Evolutionary conservation across 2,888 invertebrate species (phyloP).

Genomic region (Pilophorus perplexus): DNA sequence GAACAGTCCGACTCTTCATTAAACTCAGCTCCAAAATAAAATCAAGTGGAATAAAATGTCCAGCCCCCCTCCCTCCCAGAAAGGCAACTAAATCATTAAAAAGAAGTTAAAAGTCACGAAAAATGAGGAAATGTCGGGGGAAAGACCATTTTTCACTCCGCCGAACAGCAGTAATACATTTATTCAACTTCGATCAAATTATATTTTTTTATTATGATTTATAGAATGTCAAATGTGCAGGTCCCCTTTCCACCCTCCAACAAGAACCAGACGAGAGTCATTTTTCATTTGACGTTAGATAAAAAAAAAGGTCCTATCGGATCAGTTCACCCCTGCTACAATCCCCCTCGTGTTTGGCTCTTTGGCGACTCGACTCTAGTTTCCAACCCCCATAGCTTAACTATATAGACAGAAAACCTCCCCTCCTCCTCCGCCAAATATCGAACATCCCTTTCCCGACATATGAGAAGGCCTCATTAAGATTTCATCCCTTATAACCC

Average conservation of each 20-base stretch:
- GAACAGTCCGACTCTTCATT: too few relatives aligned
- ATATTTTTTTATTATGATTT: constrained; percentile 39
- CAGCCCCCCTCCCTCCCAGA: too few relatives aligned
- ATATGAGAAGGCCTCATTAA: constrained; percentile 31
- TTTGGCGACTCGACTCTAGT: too few relatives aligned
- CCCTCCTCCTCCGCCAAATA: background rate
- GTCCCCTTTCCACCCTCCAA: background rate
- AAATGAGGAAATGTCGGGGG: too few relatives aligned
- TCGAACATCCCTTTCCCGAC: constrained; percentile 10
- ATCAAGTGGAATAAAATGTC: too few relatives aligned
- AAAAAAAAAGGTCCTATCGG: too few relatives aligned
- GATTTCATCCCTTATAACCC: constrained; percentile 12
- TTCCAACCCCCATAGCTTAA: too few relatives aligned
- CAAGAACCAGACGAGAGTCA: constrained; percentile 28
- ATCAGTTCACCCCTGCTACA: too few relatives aligned
- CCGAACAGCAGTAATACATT: constrained; percentile 32
- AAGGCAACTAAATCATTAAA: too few relatives aligned
- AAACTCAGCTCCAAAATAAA: too few relatives aligned
- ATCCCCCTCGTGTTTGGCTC: too few relatives aligned
- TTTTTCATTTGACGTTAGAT: constrained; percentile 29
- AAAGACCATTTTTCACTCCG: constrained; percentile 23
- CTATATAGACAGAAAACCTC: background rate
- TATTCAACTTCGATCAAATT: constrained; percentile 34
- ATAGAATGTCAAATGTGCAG: constrained; percentile 33
- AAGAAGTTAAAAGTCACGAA: too few relatives aligned